Conservation (phyloP, 2,888 invertebrate genomes). For the Drosophila emarginata region DNA sequence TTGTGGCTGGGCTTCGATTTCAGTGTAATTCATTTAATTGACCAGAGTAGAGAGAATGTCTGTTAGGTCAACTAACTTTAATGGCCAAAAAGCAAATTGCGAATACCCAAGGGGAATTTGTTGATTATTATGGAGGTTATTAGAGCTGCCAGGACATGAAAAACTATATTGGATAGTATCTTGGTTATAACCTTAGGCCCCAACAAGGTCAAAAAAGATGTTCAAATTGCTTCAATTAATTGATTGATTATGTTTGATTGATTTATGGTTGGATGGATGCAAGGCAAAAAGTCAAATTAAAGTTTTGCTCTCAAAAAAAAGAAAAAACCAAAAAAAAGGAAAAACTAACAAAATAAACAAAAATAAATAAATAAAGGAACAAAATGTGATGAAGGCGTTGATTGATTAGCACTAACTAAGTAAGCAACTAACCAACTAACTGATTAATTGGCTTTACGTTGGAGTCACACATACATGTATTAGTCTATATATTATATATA, state of each 20-base stretch:
- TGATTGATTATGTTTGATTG: conserved; percentile 64
- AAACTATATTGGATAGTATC: neutral
- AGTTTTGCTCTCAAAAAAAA: conserved; percentile 14
- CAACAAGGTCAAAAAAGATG: neutral
- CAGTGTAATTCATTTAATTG: neutral
- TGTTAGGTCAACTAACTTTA: neutral
- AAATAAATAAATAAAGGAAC: neutral
- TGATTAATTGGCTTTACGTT: conserved; percentile 2
- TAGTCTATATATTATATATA: neutral
- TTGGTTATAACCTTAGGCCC: neutral
- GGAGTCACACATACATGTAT: neutral
- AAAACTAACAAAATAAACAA: neutral
- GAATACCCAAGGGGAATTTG: conserved; percentile 2
- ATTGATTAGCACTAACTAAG: neutral
- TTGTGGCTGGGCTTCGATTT: neutral
- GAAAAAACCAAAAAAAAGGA: neutral
- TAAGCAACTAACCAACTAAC: conserved; percentile 1
- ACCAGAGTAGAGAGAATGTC: neutral
- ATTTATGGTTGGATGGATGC: conserved; percentile 46
- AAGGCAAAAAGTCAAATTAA: conserved; percentile 21
- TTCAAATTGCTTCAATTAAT: conserved; percentile 41
- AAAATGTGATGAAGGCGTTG: neutral
- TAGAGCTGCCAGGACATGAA: neutral
- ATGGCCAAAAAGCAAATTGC: neutral
- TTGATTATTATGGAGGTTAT: conserved; percentile 2